phyloP scores from a whole-genome alignment of 2,888 invertebrate genomes.

The Aleiodes leptofemur region DNA sequence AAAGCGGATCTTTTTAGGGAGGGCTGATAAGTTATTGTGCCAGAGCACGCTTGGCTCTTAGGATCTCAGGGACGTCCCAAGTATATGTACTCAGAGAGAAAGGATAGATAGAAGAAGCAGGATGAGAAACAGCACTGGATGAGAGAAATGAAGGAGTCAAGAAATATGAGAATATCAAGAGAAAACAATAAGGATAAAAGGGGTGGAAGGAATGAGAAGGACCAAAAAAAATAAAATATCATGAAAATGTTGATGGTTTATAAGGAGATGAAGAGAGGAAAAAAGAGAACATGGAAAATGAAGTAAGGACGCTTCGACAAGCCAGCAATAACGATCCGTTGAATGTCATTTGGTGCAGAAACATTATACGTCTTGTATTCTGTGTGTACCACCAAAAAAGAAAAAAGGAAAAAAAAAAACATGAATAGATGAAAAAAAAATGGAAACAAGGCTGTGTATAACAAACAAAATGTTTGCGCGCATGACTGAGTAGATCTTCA shows the following conservation, averaged over 20 bases:
- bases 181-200: too few relatives aligned
- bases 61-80: not conserved
- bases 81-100: too few relatives aligned
- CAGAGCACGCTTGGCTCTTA: constrained; percentile 4
- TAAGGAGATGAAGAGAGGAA: too few relatives aligned
- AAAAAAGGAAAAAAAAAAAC: constrained; percentile 12
- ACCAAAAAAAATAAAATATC: too few relatives aligned
- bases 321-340: not conserved
- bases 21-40: not conserved
- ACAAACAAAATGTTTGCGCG: constrained; percentile 51
- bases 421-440: constrained; percentile 15
- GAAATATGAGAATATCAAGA: too few relatives aligned
- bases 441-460: constrained; percentile 45
- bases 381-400: constrained; percentile 9
- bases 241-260: too few relatives aligned
- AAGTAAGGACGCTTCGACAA: not conserved
- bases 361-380: constrained; percentile 21
- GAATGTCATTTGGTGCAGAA: constrained; percentile 2
- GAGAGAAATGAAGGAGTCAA: too few relatives aligned
- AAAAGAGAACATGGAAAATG: too few relatives aligned
- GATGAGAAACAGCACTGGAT: too few relatives aligned
- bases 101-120: too few relatives aligned
- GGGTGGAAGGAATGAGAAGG: too few relatives aligned
- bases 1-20: not conserved
- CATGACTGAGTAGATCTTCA: constrained; percentile 44